These are phyloP conservation scores for Drosophila busckii DNA, from an alignment of 1,140 invertebrate species.

Conservation along the genomic window DNA sequence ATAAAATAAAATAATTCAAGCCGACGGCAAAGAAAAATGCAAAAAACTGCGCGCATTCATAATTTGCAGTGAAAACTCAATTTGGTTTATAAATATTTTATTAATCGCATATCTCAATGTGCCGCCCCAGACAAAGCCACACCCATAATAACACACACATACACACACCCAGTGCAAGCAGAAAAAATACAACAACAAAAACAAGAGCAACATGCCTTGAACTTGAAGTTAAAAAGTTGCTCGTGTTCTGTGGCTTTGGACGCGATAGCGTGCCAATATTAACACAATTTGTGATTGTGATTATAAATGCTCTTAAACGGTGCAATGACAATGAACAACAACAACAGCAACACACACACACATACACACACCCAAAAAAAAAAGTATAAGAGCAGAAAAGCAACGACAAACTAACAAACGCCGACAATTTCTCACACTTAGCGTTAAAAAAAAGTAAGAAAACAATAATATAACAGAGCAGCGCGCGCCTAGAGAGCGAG, in stretches of 20 bases:
- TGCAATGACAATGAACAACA: constrained; percentile 73
- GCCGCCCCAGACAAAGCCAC: constrained; percentile 27
- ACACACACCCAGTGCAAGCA: constrained; percentile 26
- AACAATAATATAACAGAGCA: not conserved
- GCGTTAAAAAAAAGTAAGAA: constrained; percentile 10
- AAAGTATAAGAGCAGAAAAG: constrained; percentile 20
- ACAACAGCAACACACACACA: constrained; percentile 26
- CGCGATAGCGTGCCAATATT: constrained; percentile 70
- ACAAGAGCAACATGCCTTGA: constrained; percentile 53
- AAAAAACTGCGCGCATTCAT: constrained; percentile 26
- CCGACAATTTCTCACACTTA: constrained; percentile 75
- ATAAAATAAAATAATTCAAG: too few relatives aligned
- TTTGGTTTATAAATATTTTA: constrained; percentile 71
- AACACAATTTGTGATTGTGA: constrained; percentile 76
- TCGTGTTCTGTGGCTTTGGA: constrained; percentile 27
- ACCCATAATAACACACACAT: constrained; percentile 19
- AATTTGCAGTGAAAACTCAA: constrained; percentile 68
- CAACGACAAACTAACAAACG: constrained; percentile 43
- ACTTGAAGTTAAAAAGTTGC: constrained; percentile 52
- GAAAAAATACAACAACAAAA: not conserved
- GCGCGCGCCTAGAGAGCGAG: not conserved
- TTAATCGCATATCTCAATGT: constrained; percentile 51
- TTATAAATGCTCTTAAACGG: constrained; percentile 75
- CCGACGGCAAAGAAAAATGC: constrained; percentile 42
- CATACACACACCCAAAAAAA: constrained; percentile 42